Percentiles rank a stretch among this genome's conserved stretches.
Conservation (phyloP, 2,797 vertebrate species). For the Myotis myotis region DNA sequence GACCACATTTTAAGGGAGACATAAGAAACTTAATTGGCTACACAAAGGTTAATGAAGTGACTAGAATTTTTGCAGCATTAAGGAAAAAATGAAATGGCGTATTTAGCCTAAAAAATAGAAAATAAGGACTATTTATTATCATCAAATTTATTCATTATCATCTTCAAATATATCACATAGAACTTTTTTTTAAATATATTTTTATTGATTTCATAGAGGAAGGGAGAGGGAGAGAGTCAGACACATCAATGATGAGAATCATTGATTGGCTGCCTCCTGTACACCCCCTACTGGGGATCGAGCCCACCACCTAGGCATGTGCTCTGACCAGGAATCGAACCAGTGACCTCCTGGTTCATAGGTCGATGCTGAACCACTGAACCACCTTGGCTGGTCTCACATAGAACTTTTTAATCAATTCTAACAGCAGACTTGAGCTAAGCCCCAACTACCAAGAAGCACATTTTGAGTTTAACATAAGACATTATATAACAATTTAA, state of each 20-base stretch:
- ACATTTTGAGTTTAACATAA: neutral
- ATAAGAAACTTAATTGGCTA: neutral
- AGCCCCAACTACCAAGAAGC: neutral
- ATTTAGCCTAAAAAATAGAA: neutral
- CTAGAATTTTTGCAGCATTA: neutral
- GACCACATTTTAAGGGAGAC: neutral
- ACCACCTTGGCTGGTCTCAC: too few species aligned
- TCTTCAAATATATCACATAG: neutral
- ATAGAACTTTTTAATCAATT: neutral
- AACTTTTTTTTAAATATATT: neutral
- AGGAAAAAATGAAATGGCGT: neutral
- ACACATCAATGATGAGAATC: too few species aligned
- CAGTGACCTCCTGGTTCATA: too few species aligned
- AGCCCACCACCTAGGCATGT: too few species aligned
- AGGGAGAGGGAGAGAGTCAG: too few species aligned
- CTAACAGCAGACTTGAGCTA: neutral
- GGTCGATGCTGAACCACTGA: too few species aligned
- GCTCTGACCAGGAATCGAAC: too few species aligned
- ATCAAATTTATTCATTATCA: neutral
- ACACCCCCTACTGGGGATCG: too few species aligned
- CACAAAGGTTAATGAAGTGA: neutral
- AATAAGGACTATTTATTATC: neutral
- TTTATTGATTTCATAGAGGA: too few species aligned
- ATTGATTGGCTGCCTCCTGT: too few species aligned
- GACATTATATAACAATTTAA: too few species aligned